Conservation (phyloP, 2,888 invertebrate genomes). For the Erebia ligea region DNA sequence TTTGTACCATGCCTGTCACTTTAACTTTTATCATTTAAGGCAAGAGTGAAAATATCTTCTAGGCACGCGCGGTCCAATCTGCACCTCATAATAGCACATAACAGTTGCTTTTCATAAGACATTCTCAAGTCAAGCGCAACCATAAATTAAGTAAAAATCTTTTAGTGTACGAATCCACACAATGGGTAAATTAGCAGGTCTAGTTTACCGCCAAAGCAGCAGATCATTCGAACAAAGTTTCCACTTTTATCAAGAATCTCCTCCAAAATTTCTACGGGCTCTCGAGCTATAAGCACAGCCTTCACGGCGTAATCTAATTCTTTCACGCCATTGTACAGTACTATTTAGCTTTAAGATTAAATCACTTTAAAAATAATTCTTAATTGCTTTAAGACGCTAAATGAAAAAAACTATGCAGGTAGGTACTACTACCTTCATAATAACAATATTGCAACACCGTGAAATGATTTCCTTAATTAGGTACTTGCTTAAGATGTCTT, state of each 20-base stretch:
- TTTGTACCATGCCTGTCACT: no score
- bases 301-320: constrained; percentile 22
- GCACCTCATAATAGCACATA: no score
- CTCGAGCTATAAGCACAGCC: constrained; percentile 14
- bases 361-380: not conserved
- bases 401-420: not conserved
- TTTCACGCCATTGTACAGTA: constrained; percentile 8
- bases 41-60: no score
- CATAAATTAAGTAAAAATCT: not conserved
- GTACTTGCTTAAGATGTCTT: not conserved
- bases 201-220: not conserved
- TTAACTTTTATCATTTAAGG: no score
- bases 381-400: not conserved
- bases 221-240: not conserved
- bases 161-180: not conserved
- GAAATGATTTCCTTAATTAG: not conserved
- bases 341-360: not conserved
- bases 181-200: not conserved
- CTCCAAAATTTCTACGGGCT: not conserved
- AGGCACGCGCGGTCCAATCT: no score
- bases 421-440: no score
- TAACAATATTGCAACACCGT: not conserved
- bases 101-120: no score
- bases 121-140: no score
- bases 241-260: not conserved